Conservation (phyloP, 1,140 invertebrate species). For the Halesus radiatus region DNA sequence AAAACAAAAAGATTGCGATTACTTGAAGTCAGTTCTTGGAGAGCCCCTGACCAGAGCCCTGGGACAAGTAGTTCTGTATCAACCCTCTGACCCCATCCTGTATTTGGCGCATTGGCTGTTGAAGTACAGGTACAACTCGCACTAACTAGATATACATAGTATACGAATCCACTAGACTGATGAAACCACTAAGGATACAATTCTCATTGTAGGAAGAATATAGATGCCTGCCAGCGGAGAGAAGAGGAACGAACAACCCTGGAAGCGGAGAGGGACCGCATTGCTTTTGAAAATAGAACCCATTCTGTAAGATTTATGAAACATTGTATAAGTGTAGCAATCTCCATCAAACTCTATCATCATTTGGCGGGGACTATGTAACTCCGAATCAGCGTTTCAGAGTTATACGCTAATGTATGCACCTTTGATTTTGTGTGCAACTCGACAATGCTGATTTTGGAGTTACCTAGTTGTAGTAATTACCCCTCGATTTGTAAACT, state of each 20-base stretch:
- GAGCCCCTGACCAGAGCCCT: slow-evolving; percentile 30
- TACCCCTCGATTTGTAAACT: no score
- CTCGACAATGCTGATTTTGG: no score
- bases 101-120: slow-evolving; percentile 43
- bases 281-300: slow-evolving; percentile 26
- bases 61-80: slow-evolving; percentile 36
- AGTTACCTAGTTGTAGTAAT: no score
- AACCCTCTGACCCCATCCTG: slow-evolving; percentile 42
- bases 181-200: not conserved
- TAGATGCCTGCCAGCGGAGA: not conserved
- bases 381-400: no score
- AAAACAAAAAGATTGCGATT: slow-evolving; percentile 22
- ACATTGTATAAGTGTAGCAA: no score
- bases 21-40: slow-evolving; percentile 36
- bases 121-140: slow-evolving; percentile 35
- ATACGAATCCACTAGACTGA: no score
- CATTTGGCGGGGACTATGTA: no score
- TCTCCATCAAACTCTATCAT: no score
- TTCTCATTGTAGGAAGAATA: slow-evolving; percentile 32
- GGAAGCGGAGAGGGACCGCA: slow-evolving; percentile 15
- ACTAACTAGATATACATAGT: no score
- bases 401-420: no score
- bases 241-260: slow-evolving; percentile 12
- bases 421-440: no score
- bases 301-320: slow-evolving; percentile 18